Evolutionary conservation across 2,113 vertebrate species (phyloP), one percentile per base, ranked within the genome.

Genomic region (Orthonyx spaldingii): DNA sequence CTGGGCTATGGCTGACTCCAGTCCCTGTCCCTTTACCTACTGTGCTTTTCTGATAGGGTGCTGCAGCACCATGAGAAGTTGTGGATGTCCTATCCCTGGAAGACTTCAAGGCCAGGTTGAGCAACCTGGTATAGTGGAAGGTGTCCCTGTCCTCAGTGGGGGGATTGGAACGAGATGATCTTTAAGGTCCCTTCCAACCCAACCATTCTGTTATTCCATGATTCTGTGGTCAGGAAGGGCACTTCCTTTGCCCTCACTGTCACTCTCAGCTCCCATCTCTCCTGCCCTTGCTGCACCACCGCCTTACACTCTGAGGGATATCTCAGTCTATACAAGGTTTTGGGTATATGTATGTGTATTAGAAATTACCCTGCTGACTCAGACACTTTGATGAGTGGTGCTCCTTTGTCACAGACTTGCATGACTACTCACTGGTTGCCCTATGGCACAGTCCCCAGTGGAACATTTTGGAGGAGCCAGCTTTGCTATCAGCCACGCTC

Each of bases 71-170:
- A 30, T 32, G 21, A 27, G 47, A 35, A 69, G 8, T 0, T 69
- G 47, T 42, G 41, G 20, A 19, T 61, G 47, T 15, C 30, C 10
- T 22, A 33, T 42, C 8, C 27, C 26, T 61, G 41, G 32, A 56
- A 68, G 10, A 61, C 26, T 69, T 42, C 47, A 69, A 42, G 49
- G 35, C 41, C 9, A 33, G 47, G 10, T 1, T 55, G 41, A 30
- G 30, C n/a, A 47, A 20, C 14, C 24, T 69, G 21, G 4, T 47
- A n/a, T 55, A 55, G 8, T 42, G 55, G 47, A 83, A 35, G 26
- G 1, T 2, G 1, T 42, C 47, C 24, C 39, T 60, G 16, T 35
- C 8, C 14, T 61, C 19, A n/a, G 26, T 1, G 7, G 1, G 9
- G 16, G 26, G 3, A 2, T 11, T 76, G 26, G 12, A 53, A 69